phyloP scores from a whole-genome alignment of 2,888 invertebrate species.

The Pseudanteris insignis region DNA sequence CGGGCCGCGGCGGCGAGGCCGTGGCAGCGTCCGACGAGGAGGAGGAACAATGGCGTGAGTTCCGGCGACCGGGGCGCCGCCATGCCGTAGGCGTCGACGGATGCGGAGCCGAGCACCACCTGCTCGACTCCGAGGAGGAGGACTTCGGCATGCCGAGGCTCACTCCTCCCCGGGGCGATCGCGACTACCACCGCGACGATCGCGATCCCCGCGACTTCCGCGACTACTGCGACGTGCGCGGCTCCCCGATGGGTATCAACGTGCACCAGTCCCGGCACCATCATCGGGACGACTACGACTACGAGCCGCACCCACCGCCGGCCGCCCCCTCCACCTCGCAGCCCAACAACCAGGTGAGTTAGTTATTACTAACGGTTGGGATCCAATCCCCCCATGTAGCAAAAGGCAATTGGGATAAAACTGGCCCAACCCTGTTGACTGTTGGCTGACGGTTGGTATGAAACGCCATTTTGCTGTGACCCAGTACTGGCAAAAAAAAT shows the following conservation, averaged over 20 bases:
- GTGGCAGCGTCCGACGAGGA: slow-evolving; percentile 62
- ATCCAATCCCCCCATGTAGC: too few relatives aligned
- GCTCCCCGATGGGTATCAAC: slow-evolving; percentile 16
- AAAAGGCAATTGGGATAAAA: too few relatives aligned
- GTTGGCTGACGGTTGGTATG: too few relatives aligned
- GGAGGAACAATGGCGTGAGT: slow-evolving; percentile 64
- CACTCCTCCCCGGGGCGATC: slow-evolving; percentile 52
- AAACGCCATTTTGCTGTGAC: not conserved
- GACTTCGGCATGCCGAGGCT: slow-evolving; percentile 62
- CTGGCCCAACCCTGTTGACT: too few relatives aligned
- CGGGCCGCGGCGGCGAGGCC: slow-evolving; percentile 69
- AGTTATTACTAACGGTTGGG: too few relatives aligned
- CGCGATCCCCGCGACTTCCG: slow-evolving; percentile 52
- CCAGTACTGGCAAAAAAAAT: too few relatives aligned
- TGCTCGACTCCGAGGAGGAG: slow-evolving; percentile 66
- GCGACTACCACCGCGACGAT: slow-evolving; percentile 55
- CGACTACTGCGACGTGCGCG: slow-evolving; percentile 48
- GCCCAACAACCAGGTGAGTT: slow-evolving; percentile 15
- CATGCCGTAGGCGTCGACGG: slow-evolving; percentile 54
- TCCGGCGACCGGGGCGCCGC: slow-evolving; percentile 60
- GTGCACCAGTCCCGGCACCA: slow-evolving; percentile 49
- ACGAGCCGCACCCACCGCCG: slow-evolving; percentile 52
- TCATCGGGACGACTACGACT: slow-evolving; percentile 53
- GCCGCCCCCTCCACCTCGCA: slow-evolving; percentile 12
- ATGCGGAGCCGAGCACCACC: slow-evolving; percentile 62